Conservation (phyloP, 2,888 invertebrate genomes). For the Trachelus iudaicus region DNA sequence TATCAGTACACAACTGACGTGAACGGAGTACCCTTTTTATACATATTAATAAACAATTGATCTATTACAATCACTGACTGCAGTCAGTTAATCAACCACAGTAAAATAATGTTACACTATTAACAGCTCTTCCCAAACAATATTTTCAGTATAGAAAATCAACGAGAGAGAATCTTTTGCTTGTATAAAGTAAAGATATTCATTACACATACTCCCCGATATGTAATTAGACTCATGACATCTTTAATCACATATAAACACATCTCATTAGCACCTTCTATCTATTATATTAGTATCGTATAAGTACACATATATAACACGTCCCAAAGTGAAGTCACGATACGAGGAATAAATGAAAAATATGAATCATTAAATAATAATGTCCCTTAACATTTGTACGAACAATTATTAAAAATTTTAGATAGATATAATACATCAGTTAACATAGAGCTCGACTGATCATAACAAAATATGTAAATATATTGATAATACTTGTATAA, state of each 20-base stretch:
- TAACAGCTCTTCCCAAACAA: background rate
- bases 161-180: background rate
- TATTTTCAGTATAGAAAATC: background rate
- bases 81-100: background rate
- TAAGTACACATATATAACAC: background rate
- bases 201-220: background rate
- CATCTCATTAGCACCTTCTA: background rate
- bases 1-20: background rate
- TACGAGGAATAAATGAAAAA: background rate
- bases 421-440: conserved; percentile 4
- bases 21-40: background rate
- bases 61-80: background rate
- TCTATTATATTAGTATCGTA: background rate
- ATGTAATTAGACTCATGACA: conserved; percentile 1
- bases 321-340: background rate
- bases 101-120: background rate
- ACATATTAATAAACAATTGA: background rate
- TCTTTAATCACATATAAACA: background rate
- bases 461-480: background rate
- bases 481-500: conserved; percentile 6
- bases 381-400: background rate
- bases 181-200: background rate
- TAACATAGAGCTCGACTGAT: conserved; percentile 1
- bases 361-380: background rate
- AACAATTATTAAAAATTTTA: background rate